Percentiles rank a stretch among this genome's conserved stretches.
Evolutionary conservation across 2,888 invertebrate species (phyloP).

Genomic region (Lamellibrachia satsuma): DNA sequence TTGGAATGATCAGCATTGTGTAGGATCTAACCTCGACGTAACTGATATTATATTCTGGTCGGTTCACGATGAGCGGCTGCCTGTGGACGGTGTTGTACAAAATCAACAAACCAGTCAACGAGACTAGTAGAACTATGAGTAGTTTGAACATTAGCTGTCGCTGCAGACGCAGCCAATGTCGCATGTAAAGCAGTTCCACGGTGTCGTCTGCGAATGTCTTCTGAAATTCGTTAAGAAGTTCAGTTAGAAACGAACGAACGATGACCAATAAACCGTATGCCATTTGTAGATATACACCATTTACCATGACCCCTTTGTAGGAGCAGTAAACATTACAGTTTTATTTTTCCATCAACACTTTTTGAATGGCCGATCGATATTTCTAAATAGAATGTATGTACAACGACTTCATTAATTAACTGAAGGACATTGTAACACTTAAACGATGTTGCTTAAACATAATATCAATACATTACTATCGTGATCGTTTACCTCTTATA

Average conservation of each 20-base stretch:
- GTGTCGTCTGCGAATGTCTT: conserved; percentile 67
- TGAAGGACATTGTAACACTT: no score
- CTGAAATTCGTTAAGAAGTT: conserved; percentile 36
- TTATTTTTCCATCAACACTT: background rate
- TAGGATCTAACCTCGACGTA: background rate
- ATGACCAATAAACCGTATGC: background rate
- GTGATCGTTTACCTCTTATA: no score
- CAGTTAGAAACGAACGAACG: background rate
- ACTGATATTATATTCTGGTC: background rate
- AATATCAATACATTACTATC: no score
- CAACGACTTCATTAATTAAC: no score
- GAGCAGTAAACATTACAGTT: background rate
- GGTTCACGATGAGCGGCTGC: background rate
- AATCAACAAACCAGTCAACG: conserved; percentile 73
- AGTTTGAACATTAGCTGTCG: conserved; percentile 81
- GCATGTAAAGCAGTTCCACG: conserved; percentile 76
- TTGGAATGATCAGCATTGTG: no score
- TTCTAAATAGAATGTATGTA: no score
- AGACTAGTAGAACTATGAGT: conserved; percentile 74
- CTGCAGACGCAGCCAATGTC: conserved; percentile 78
- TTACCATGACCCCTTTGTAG: background rate
- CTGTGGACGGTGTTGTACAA: conserved; percentile 55
- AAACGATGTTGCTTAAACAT: no score
- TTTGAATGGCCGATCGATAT: no score
- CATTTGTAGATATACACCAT: background rate